Evolutionary conservation across 2,888 invertebrate species (phyloP).

Genomic region (Tipula lateralis): DNA sequence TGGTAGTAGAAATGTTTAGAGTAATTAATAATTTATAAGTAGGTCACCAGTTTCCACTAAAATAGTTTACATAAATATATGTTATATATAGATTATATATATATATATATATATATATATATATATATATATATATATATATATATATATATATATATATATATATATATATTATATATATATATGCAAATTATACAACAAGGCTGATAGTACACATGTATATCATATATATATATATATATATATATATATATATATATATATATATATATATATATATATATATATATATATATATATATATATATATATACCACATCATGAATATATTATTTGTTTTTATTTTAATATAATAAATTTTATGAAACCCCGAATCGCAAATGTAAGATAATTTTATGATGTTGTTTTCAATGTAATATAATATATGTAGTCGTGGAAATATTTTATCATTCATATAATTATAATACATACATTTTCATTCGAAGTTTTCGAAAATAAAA

Average conservation of each 20-base stretch:
- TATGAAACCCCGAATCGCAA: neutral
- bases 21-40: neutral
- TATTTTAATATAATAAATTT: neutral
- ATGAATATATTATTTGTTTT: conserved; percentile 16
- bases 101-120: too few relatives aligned
- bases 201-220: conserved; percentile 7
- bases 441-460: neutral
- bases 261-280: too few relatives aligned
- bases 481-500: neutral
- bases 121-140: too few relatives aligned
- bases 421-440: conserved; percentile 36
- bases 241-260: too few relatives aligned
- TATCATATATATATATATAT: neutral
- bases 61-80: neutral
- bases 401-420: conserved; percentile 32
- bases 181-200: conserved; percentile 28
- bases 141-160: too few relatives aligned
- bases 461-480: neutral
- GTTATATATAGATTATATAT: neutral
- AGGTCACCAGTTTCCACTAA: neutral
- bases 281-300: neutral
- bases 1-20: neutral
- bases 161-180: too few relatives aligned
- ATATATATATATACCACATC: neutral
- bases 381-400: neutral